Evolutionary conservation across 2,888 invertebrate genomes (phyloP).

Genomic region (Amblyjoppa fuscipennis): DNA sequence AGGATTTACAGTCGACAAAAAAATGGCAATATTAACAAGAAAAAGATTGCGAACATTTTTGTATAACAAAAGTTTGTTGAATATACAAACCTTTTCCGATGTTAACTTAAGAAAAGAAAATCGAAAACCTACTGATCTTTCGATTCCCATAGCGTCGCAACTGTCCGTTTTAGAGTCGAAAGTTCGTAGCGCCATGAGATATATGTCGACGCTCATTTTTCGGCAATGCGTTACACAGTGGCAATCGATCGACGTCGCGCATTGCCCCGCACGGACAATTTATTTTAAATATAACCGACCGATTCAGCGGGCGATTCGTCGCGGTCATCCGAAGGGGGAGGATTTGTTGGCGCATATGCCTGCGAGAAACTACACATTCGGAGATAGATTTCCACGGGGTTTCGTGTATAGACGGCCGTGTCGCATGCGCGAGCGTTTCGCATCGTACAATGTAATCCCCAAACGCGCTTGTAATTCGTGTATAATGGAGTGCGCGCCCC

Average conservation of each 20-base stretch:
- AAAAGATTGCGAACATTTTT: too few species aligned
- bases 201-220: slow-evolving; percentile 51
- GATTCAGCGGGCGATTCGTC: slow-evolving; percentile 76
- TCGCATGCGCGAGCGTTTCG: slow-evolving; percentile 64
- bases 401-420: slow-evolving; percentile 24
- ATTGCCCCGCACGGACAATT: slow-evolving; percentile 73
- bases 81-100: background rate
- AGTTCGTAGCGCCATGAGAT: background rate
- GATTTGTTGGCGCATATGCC: slow-evolving; percentile 62
- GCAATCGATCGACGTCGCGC: slow-evolving; percentile 50
- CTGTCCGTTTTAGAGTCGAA: background rate
- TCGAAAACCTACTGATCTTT: background rate
- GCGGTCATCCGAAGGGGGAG: slow-evolving; percentile 73
- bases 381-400: slow-evolving; percentile 52
- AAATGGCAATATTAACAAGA: too few species aligned
- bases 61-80: too few species aligned
- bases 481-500: slow-evolving; percentile 77
- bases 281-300: slow-evolving; percentile 79
- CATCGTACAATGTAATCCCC: slow-evolving; percentile 73
- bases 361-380: slow-evolving; percentile 59
- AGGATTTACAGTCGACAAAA: too few species aligned
- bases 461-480: slow-evolving; percentile 79
- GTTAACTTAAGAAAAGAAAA: background rate
- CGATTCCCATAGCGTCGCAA: slow-evolving; percentile 14
- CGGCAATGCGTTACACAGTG: slow-evolving; percentile 1